Evolutionary conservation across 2,797 vertebrate genomes (phyloP).

Genomic region (Neopelma chrysocephalum): DNA sequence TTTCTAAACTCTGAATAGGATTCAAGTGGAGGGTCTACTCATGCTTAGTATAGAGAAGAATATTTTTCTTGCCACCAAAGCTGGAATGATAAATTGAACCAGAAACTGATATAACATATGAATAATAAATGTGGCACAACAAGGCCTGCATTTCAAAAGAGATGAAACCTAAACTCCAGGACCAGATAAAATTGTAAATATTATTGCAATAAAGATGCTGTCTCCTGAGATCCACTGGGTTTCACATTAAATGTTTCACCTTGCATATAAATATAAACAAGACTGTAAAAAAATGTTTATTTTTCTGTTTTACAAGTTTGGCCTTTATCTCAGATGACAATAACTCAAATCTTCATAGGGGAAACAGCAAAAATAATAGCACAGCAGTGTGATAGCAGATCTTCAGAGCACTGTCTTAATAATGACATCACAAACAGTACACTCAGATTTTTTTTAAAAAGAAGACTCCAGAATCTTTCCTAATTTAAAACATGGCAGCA

Average conservation of each 20-base stretch:
- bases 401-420: background rate
- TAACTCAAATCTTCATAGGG: background rate
- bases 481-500: background rate
- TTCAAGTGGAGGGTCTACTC: background rate
- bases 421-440: background rate
- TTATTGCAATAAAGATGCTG: background rate
- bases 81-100: conserved; percentile 23
- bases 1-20: background rate
- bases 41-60: background rate
- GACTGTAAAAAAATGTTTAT: background rate
- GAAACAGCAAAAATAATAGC: background rate
- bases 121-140: conserved; percentile 25
- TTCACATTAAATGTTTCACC: background rate
- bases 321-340: background rate
- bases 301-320: background rate
- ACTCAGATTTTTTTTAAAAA: background rate
- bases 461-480: background rate
- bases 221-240: background rate
- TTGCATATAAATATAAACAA: background rate
- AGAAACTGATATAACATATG: background rate
- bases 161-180: background rate
- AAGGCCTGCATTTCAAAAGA: background rate
- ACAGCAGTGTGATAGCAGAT: background rate
- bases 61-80: conserved; percentile 1
- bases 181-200: background rate